Evolutionary conservation across 2,888 invertebrate genomes (phyloP).

Genomic region (Volucella inanis): DNA sequence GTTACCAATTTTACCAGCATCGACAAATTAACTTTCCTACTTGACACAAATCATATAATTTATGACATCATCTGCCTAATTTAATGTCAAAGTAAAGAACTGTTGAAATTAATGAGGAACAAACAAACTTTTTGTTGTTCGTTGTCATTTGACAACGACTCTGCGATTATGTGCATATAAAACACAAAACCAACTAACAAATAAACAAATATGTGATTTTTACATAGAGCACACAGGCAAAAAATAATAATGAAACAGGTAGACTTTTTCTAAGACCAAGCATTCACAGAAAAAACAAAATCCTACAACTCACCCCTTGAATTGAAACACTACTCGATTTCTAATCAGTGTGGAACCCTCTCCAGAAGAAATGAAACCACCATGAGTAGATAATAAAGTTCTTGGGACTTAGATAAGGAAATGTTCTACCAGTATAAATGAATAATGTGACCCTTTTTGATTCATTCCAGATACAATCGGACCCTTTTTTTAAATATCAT

Average conservation of each 20-base stretch:
- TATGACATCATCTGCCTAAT: constrained; percentile 38
- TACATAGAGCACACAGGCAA: no score
- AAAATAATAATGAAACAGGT: not conserved
- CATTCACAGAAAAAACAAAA: not conserved
- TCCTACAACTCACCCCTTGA: not conserved
- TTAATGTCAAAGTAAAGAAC: constrained; percentile 31
- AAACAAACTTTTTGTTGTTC: constrained; percentile 28
- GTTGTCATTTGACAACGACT: constrained; percentile 7
- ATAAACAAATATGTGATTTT: not conserved
- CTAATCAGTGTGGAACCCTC: constrained; percentile 6
- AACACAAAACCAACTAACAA: constrained; percentile 13
- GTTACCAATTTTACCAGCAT: constrained; percentile 37
- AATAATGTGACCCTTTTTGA: constrained; percentile 22
- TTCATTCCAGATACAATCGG: constrained; percentile 27
- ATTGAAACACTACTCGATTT: not conserved
- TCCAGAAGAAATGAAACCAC: not conserved
- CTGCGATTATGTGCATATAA: constrained; percentile 16
- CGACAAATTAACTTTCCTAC: constrained; percentile 18
- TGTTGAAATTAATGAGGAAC: constrained; percentile 16
- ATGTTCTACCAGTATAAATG: constrained; percentile 43
- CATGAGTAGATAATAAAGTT: constrained; percentile 33
- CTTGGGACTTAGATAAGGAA: constrained; percentile 8
- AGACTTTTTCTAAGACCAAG: constrained; percentile 3
- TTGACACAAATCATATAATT: constrained; percentile 51
- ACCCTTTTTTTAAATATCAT: constrained; percentile 14